phyloP scores from a whole-genome alignment of 2,113 vertebrate species.

The Cololabis saira region DNA sequence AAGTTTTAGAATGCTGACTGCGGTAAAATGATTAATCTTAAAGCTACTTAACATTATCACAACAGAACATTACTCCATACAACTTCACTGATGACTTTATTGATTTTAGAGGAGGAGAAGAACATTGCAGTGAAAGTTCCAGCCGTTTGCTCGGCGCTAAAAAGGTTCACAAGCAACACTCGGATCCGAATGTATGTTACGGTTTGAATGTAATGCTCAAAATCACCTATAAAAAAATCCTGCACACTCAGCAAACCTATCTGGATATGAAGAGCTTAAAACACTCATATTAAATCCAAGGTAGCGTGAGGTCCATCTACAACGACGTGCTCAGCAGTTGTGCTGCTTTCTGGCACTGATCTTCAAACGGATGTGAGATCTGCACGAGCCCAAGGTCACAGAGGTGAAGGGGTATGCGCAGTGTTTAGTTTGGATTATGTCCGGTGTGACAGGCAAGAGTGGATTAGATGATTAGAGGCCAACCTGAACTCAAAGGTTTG shows the following conservation, averaged over 20 bases:
- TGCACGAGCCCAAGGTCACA: conserved; percentile 19
- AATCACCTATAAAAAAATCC: background rate
- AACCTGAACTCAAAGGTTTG: conserved; percentile 48
- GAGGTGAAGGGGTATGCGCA: conserved; percentile 5
- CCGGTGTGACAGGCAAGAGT: conserved; percentile 22
- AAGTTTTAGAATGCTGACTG: background rate
- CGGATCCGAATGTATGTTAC: background rate
- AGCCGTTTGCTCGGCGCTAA: no score
- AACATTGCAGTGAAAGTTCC: no score
- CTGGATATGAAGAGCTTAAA: conserved; percentile 1
- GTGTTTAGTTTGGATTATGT: conserved; percentile 50
- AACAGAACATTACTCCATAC: no score
- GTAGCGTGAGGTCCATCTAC: background rate
- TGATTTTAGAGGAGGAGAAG: no score
- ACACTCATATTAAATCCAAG: conserved; percentile 3
- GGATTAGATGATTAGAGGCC: conserved; percentile 47
- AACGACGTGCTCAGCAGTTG: background rate
- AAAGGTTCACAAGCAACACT: background rate
- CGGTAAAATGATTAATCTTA: conserved; percentile 40
- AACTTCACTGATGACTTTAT: no score
- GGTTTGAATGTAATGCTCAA: background rate
- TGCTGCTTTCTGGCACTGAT: conserved; percentile 17
- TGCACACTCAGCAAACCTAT: conserved; percentile 3
- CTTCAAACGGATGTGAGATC: conserved; percentile 24
- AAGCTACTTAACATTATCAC: conserved; percentile 30